Percentiles rank a stretch among this genome's conserved stretches.
Conservation (phyloP, 2,797 vertebrate genomes). For the Aulostomus chinensis region DNA sequence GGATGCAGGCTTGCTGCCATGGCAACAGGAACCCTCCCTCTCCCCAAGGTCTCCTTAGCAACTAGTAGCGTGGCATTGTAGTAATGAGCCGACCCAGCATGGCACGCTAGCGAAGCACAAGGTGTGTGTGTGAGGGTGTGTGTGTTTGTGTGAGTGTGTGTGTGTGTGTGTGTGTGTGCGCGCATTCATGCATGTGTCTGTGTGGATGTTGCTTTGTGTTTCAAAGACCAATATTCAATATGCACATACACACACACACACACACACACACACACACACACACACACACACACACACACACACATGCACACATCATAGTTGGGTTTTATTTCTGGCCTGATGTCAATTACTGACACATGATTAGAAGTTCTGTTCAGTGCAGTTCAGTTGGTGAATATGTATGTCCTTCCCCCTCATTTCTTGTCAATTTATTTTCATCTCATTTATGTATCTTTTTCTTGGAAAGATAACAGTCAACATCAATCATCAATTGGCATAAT, state of each 20-base stretch:
- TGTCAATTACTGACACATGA: constrained; percentile 33
- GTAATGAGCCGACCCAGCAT: constrained; percentile 81
- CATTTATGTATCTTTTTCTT: constrained; percentile 3
- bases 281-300: too few relatives aligned
- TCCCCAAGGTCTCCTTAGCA: constrained; percentile 86
- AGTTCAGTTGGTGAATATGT: constrained; percentile 9
- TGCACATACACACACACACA: too few relatives aligned
- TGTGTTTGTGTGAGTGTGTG: constrained; percentile 25
- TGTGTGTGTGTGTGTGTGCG: constrained; percentile 23
- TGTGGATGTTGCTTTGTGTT: constrained; percentile 55
- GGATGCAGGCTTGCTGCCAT: constrained; percentile 83
- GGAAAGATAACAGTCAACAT: constrained; percentile 14
- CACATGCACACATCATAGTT: constrained; percentile 24
- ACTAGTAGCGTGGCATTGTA: constrained; percentile 85
- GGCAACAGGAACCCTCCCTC: constrained; percentile 85
- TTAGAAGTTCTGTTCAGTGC: constrained; percentile 19
- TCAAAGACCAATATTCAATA: too few relatives aligned
- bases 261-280: too few relatives aligned
- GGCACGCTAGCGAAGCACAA: constrained; percentile 67
- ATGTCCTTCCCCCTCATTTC: not conserved
- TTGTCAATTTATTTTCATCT: constrained; percentile 11
- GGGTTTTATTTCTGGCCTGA: constrained; percentile 28
- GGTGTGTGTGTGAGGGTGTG: constrained; percentile 45
- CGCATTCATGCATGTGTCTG: too few relatives aligned
- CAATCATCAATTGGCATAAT: constrained; percentile 18